These are phyloP conservation scores for Azemiops feae DNA, from an alignment of 2,113 vertebrate species.

Conservation along the genomic window DNA sequence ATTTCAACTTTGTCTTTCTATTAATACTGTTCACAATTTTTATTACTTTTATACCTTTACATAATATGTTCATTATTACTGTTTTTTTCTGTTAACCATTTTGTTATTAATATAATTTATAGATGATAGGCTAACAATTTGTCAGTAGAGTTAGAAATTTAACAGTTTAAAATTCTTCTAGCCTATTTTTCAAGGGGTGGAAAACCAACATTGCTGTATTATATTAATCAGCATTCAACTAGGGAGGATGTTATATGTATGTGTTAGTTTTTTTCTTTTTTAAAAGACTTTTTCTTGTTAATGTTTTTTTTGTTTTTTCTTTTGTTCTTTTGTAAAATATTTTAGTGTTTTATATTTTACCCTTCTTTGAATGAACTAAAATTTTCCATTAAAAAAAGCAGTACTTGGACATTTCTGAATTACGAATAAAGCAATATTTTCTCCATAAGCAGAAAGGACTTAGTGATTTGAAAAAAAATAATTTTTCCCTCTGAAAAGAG, in stretches of 20 bases:
- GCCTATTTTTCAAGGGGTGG: not conserved
- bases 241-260: not conserved
- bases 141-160: not conserved
- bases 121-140: not conserved
- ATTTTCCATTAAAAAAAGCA: not conserved
- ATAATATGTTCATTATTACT: not conserved
- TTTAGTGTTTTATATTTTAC: not conserved
- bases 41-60: not conserved
- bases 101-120: not conserved
- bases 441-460: not conserved
- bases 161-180: not conserved
- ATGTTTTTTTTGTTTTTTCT: not conserved
- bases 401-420: not conserved
- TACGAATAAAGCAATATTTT: not conserved
- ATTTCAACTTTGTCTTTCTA: not conserved
- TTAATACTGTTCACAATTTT: not conserved
- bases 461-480: not conserved
- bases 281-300: not conserved
- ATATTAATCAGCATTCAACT: not conserved
- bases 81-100: not conserved
- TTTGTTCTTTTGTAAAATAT: not conserved
- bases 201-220: not conserved
- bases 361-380: not conserved
- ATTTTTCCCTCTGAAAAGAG: too few relatives aligned
- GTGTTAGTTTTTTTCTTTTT: not conserved